Evolutionary conservation across 2,113 vertebrate genomes (phyloP), one percentile per base, ranked within the genome.

Genomic region (Trematomus loennbergii): DNA sequence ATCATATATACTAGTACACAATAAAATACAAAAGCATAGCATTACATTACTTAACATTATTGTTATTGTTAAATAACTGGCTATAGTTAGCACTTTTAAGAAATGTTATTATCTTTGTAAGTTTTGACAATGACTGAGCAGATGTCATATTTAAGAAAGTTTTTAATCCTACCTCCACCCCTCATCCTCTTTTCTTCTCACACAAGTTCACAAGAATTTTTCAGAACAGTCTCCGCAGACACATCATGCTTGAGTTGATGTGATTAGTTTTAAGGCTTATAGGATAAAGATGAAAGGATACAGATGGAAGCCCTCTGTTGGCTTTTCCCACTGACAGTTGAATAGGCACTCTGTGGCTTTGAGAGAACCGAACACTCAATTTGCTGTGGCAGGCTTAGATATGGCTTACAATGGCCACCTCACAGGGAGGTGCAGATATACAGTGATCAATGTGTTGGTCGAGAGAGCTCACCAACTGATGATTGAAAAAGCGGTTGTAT

Each of bases 311-410:
- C 84, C 74, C 77, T 91, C 82, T 90, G 90, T 88, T 90, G 88
- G 86, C 82, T 87, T 88, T 91, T 91, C 88, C 86, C 86, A 89
- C 87, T 90, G 87, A 89, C 85, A 82, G 60, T 77, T 87, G 87
- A 90, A 88, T 79, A 83, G 87, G 67, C 48, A 49, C 73, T 87
- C 82, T 89, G 82, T 84, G 70, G 67, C 69, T 81, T 45, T 60
- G 61, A 78, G 73, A 72, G 73, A 61, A 79, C 52, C 75, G 55
- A 52, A 72, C 78, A 81, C 57, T 76, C 83, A 79, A 83, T 85
- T 66, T 79, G 60, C 79, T 45, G 62, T 55, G 82, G 68, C 84
- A 76, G 76, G 60, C 72, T 76, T 64, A 84, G 29, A 46, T 71
- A 76, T 67, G 54, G 79, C 66, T 88, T 74, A 63, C 75, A 74